These are phyloP conservation scores for Ceyx cyanopectus DNA, from an alignment of 2,113 vertebrate genomes.

Conservation along the genomic window DNA sequence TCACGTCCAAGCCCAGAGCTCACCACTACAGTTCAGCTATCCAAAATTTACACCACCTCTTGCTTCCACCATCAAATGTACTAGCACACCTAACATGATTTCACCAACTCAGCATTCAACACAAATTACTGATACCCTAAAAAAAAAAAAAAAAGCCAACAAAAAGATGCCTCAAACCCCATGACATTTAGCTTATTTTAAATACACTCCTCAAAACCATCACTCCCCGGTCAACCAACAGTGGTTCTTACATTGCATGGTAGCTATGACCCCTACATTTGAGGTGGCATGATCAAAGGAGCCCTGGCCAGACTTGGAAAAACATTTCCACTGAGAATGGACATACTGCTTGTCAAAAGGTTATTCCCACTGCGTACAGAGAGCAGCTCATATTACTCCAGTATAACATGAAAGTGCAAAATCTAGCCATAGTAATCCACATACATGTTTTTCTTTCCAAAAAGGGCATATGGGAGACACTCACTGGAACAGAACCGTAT, in stretches of 20 bases:
- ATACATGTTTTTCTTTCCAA: slow-evolving; percentile 87
- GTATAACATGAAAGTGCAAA: slow-evolving; percentile 89
- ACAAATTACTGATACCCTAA: not conserved
- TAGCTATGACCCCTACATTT: slow-evolving; percentile 84
- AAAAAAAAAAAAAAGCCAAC: not conserved
- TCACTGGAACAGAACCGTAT: slow-evolving; percentile 55
- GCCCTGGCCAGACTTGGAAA: slow-evolving; percentile 89
- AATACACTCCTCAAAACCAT: slow-evolving; percentile 41
- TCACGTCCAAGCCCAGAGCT: slow-evolving; percentile 21
- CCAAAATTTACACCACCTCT: slow-evolving; percentile 30
- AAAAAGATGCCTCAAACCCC: not conserved
- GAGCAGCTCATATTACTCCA: slow-evolving; percentile 88
- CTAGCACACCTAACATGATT: not conserved
- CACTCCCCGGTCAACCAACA: slow-evolving; percentile 66
- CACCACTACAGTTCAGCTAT: not conserved
- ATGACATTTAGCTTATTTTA: slow-evolving; percentile 41
- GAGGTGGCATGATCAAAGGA: slow-evolving; percentile 90
- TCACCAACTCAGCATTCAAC: not conserved
- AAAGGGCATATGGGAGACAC: slow-evolving; percentile 82
- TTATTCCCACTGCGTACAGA: slow-evolving; percentile 88
- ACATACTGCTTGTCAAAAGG: slow-evolving; percentile 92
- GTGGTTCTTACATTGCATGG: slow-evolving; percentile 76
- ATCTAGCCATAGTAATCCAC: slow-evolving; percentile 82
- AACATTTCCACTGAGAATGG: slow-evolving; percentile 94
- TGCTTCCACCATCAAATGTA: not conserved